Conservation (phyloP, 2,888 invertebrate species). For the Microctonus brassicae region DNA sequence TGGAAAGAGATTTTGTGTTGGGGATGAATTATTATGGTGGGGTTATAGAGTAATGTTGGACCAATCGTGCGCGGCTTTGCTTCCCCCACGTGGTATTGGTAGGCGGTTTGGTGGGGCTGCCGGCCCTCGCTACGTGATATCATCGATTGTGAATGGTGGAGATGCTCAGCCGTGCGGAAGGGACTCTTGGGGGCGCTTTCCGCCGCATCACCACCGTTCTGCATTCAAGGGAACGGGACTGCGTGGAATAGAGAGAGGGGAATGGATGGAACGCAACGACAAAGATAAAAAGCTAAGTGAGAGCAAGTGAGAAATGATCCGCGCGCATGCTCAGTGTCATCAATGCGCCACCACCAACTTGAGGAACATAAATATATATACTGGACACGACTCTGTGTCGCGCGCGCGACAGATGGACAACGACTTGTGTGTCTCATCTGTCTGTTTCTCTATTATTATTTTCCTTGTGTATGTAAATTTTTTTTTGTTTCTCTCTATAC, state of each 20-base stretch:
- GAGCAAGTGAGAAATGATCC: slow-evolving; percentile 51
- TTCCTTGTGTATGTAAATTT: background rate
- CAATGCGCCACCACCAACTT: too few species aligned
- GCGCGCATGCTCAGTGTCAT: slow-evolving; percentile 27
- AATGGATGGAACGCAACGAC: slow-evolving; percentile 29
- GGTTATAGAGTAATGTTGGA: slow-evolving; percentile 10
- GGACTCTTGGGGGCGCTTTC: slow-evolving; percentile 66
- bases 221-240: too few species aligned
- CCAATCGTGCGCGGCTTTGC: slow-evolving; percentile 28
- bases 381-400: background rate
- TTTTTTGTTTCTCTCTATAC: background rate
- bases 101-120: slow-evolving; percentile 46
- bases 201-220: slow-evolving; percentile 31
- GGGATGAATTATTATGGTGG: slow-evolving; percentile 4
- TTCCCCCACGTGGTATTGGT: slow-evolving; percentile 49
- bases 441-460: background rate
- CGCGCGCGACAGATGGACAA: slow-evolving; percentile 55
- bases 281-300: slow-evolving; percentile 25
- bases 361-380: too few species aligned
- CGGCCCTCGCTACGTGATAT: slow-evolving; percentile 54
- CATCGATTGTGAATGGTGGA: slow-evolving; percentile 70
- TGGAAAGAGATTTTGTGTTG: background rate
- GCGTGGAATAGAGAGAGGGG: background rate
- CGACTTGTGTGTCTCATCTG: slow-evolving; percentile 41
- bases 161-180: slow-evolving; percentile 69